A percentile compares a stretch with the other conserved stretches of the same genome.
Conservation (phyloP, 2,113 vertebrate genomes). For the Empidonax alnorum region DNA sequence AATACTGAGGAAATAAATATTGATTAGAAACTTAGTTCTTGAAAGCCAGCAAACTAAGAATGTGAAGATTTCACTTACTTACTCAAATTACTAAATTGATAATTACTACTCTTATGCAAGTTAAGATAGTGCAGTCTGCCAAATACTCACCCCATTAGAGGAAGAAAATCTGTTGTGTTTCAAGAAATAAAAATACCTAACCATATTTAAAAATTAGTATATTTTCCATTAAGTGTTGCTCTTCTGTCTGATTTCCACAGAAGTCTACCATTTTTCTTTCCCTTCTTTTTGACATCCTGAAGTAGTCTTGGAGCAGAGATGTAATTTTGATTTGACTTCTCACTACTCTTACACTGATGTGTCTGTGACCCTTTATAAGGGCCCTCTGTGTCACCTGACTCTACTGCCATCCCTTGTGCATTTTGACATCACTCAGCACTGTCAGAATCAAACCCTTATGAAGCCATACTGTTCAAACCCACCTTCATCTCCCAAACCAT, state of each 20-base stretch:
- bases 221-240: neutral
- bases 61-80: constrained; percentile 2
- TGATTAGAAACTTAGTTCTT: neutral
- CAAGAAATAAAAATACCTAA: neutral
- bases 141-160: neutral
- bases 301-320: neutral
- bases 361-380: neutral
- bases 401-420: neutral
- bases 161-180: neutral
- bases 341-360: neutral
- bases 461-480: neutral
- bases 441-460: neutral
- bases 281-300: neutral
- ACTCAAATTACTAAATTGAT: neutral
- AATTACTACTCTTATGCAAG: neutral
- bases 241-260: neutral
- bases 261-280: neutral
- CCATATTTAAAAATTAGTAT: neutral
- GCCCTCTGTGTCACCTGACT: accelerated
- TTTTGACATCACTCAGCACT: neutral
- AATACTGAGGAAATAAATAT: neutral
- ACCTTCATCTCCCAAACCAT: neutral
- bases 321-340: neutral
- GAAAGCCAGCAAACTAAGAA: neutral
- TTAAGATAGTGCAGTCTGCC: neutral